Evolutionary conservation across 2,797 vertebrate species (phyloP).

Genomic region (Luscinia luscinia): DNA sequence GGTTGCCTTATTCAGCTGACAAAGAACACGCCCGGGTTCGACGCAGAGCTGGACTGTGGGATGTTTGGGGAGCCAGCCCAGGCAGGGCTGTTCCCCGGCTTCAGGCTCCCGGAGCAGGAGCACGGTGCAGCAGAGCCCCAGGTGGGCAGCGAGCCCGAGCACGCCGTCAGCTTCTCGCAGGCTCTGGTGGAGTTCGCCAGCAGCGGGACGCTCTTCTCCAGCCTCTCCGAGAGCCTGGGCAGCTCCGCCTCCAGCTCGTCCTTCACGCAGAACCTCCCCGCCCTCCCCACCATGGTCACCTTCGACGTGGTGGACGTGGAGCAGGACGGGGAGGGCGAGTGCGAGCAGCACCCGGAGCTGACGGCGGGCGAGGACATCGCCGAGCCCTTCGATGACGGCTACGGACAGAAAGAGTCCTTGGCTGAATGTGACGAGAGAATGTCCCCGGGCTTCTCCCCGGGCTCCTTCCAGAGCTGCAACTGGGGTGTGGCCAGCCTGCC

Average conservation of each 20-base stretch:
- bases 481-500: constrained; percentile 95
- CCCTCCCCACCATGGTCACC: constrained; percentile 94
- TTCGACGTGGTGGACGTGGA: constrained; percentile 95
- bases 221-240: constrained; percentile 83
- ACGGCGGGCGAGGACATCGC: constrained; percentile 87
- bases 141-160: constrained; percentile 78
- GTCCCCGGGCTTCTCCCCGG: constrained; percentile 82
- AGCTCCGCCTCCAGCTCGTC: constrained; percentile 84
- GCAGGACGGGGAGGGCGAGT: constrained; percentile 92
- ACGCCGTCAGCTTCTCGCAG: constrained; percentile 91
- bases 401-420: constrained; percentile 87
- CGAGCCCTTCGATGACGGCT: constrained; percentile 89
- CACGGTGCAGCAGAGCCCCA: neutral
- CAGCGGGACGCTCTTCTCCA: constrained; percentile 86
- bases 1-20: constrained; percentile 71
- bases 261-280: constrained; percentile 90
- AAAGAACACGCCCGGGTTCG: constrained; percentile 53
- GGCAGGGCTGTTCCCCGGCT: constrained; percentile 56
- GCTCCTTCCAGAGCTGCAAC: constrained; percentile 82
- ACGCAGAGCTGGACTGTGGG: constrained; percentile 51
- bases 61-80: constrained; percentile 53
- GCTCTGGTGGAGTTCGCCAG: constrained; percentile 93
- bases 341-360: constrained; percentile 90
- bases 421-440: constrained; percentile 89
- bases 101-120: neutral